Evolutionary conservation across 2,113 vertebrate genomes (phyloP).

Genomic region (Nycticebus coucang): DNA sequence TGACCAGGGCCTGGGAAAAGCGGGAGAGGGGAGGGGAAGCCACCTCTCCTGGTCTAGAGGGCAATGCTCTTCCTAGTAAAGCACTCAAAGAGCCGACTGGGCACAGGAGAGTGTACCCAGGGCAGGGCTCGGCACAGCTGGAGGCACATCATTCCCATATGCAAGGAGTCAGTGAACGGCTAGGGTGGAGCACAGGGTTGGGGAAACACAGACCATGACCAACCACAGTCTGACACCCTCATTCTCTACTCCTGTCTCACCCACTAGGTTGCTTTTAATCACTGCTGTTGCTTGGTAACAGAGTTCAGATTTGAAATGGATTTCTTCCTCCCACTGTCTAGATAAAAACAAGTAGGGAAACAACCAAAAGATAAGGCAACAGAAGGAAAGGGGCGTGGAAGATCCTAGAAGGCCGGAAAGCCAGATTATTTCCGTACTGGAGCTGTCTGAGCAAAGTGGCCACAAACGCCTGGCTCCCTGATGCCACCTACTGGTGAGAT

Average conservation of each 20-base stretch:
- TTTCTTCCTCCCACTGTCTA: neutral
- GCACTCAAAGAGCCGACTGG: neutral
- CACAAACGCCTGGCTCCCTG: neutral
- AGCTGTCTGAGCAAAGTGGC: neutral
- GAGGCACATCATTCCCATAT: rapidly evolving
- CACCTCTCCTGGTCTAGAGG: neutral
- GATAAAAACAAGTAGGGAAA: neutral
- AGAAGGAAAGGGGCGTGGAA: neutral
- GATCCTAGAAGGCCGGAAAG: neutral
- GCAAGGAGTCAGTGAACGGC: neutral
- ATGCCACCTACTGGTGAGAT: neutral
- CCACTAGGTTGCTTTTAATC: neutral
- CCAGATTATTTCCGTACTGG: neutral
- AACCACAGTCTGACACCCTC: neutral
- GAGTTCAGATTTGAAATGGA: neutral
- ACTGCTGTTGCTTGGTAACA: neutral
- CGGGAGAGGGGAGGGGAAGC: rapidly evolving
- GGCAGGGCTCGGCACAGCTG: neutral
- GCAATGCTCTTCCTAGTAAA: neutral
- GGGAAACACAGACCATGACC: too few species aligned
- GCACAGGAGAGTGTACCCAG: rapidly evolving
- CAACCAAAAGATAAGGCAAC: neutral
- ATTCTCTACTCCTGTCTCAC: neutral
- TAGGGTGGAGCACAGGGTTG: too few species aligned
- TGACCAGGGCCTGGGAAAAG: too few species aligned